These are phyloP conservation scores for Colinus virginianus DNA, from an alignment of 2,113 vertebrate genomes.

Conservation along the genomic window DNA sequence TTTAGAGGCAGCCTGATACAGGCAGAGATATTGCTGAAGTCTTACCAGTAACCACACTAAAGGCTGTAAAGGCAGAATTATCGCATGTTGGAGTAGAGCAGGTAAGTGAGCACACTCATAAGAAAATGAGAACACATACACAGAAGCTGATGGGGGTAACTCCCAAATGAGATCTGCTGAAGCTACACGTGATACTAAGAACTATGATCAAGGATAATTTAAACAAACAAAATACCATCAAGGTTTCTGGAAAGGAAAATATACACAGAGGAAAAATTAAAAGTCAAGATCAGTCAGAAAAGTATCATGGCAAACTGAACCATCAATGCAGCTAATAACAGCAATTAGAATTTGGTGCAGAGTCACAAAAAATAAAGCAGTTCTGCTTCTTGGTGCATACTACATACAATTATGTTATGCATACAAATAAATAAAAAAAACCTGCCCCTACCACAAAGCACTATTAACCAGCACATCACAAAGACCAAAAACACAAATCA, in stretches of 20 bases:
- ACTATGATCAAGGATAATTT: not conserved
- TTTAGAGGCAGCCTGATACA: not conserved
- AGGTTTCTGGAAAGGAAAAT: not conserved
- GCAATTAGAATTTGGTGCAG: not conserved
- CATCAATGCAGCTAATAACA: accelerated
- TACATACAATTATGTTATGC: not conserved
- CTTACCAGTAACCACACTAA: not conserved
- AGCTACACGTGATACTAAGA: not conserved
- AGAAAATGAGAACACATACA: not conserved
- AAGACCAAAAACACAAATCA: not conserved
- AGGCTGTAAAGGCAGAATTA: not conserved
- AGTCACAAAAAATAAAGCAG: not conserved
- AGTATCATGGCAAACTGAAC: not conserved
- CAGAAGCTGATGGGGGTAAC: not conserved
- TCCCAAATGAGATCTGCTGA: not conserved
- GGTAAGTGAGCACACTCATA: accelerated
- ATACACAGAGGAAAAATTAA: not conserved
- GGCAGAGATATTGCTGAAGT: not conserved
- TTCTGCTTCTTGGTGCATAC: not conserved
- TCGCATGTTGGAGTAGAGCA: not conserved
- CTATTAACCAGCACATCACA: not conserved
- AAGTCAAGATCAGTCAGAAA: not conserved
- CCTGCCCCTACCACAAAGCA: accelerated
- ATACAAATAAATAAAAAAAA: not conserved
- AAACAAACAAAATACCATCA: not conserved